Evolutionary conservation across 2,888 invertebrate species (phyloP).

Genomic region (Amphimallon solstitiale): DNA sequence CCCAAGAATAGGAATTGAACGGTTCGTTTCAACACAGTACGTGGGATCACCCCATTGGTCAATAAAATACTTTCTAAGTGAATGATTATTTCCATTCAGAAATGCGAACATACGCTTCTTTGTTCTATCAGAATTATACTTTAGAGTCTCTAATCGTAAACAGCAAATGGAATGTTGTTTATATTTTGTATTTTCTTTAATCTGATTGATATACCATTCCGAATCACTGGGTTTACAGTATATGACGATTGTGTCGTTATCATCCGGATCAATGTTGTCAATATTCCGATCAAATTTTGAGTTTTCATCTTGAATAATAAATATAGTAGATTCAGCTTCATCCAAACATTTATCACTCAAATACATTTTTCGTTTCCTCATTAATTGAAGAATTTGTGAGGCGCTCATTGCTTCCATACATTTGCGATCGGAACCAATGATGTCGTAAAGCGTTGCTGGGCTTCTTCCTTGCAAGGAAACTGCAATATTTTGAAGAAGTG

Average conservation of each 20-base stretch:
- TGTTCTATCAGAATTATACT: no score
- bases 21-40: not conserved
- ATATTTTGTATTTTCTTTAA: not conserved
- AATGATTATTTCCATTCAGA: not conserved
- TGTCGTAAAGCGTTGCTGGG: not conserved
- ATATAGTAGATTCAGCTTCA: not conserved
- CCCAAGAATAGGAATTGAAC: not conserved
- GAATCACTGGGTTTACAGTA: not conserved
- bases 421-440: not conserved
- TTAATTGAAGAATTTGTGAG: not conserved
- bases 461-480: conserved; percentile 7
- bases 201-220: not conserved
- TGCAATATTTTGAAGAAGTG: not conserved
- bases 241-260: not conserved
- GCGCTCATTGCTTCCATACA: not conserved
- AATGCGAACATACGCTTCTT: not conserved
- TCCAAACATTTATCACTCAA: not conserved
- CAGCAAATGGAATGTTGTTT: not conserved
- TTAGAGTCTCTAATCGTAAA: no score
- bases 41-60: not conserved
- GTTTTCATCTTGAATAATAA: not conserved
- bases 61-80: not conserved
- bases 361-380: not conserved
- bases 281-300: not conserved
- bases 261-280: not conserved